These are phyloP conservation scores for Scaptomyza graminum DNA, from an alignment of 1,140 invertebrate species.

Conservation along the genomic window DNA sequence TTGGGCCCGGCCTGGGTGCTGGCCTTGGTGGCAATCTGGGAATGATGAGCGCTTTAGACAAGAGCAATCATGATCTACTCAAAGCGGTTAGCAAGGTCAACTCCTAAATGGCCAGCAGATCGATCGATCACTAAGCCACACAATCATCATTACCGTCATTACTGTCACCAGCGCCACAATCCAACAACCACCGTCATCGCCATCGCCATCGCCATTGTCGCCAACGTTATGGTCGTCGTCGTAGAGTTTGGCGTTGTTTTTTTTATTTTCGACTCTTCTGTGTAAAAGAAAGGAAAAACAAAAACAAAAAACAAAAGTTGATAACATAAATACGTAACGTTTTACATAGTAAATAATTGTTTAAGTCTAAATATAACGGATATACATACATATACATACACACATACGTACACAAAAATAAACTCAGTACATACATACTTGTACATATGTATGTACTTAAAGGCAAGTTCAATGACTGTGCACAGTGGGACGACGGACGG, in stretches of 20 bases:
- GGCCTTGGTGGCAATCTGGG: constrained; percentile 81
- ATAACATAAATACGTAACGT: constrained; percentile 83
- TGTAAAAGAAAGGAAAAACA: constrained; percentile 44
- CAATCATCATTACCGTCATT: constrained; percentile 7
- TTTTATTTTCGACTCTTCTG: constrained; percentile 44
- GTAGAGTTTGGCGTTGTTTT: constrained; percentile 53
- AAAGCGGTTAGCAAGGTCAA: constrained; percentile 87
- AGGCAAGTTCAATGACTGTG: constrained; percentile 28
- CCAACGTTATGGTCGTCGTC: constrained; percentile 39
- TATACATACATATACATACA: constrained; percentile 27
- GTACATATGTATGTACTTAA: constrained; percentile 8
- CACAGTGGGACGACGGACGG: constrained; percentile 20
- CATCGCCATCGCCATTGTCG: constrained; percentile 30
- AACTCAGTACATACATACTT: constrained; percentile 6
- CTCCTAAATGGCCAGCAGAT: constrained; percentile 83
- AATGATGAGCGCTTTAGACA: constrained; percentile 85
- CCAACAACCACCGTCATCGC: constrained; percentile 17
- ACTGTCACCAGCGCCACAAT: background rate
- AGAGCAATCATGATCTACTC: constrained; percentile 86
- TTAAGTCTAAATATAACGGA: constrained; percentile 67
- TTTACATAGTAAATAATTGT: constrained; percentile 83
- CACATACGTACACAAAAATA: background rate
- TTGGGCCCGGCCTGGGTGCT: constrained; percentile 60
- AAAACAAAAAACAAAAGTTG: constrained; percentile 70
- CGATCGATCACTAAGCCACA: constrained; percentile 39